Evolutionary conservation across 2,797 vertebrate genomes (phyloP), one percentile per base, ranked within the genome.

Genomic region (Delichon dasypus): DNA sequence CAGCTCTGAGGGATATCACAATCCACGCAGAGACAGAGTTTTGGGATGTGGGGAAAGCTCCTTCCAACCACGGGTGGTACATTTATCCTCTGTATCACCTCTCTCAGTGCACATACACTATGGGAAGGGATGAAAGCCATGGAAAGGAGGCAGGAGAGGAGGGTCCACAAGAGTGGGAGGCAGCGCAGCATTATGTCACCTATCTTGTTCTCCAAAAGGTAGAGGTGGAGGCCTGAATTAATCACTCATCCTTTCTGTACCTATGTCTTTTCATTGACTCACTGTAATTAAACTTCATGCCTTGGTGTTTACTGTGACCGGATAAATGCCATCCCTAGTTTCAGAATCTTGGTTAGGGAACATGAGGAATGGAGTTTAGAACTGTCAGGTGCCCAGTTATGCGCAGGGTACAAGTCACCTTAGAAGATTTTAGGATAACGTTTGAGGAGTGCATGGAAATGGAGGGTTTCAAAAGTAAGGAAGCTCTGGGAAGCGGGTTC

Each of bases 51-150:
- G 34, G 29, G 30, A 93, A 92, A 78, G n/a, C 42, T 88, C 47
- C 22, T 76, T 89, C 27, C 19, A 74, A 50, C 7, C 14, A 44
- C 1, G 0, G 26, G 16, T 21, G 10, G 23, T 53, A 34, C 57
- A 66, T 66, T 82, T 82, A 55, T 36, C n/a, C 50, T 86, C 32
- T 32, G 1, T 18, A 51, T 61, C 42, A 34, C 19, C 45, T 44
- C 25, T 51, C 11, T 16, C 16, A 40, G 7, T 9, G 7, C 25
- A 67, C 11, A 57, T 3, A 25, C 0, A 0, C 8, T 19, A 19
- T 27, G 5, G 20, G 40, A 87, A 88, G 13, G 11, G 44, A 51
- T 2, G 5, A 85, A 79, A 67, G 38, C 26, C 3, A 4, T 9
- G 57, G n/a, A 13, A 79, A 23, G 15, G 14, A 66, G 5, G 5